Conservation (phyloP, 1,140 invertebrate genomes). For the Fopius arisanus region DNA sequence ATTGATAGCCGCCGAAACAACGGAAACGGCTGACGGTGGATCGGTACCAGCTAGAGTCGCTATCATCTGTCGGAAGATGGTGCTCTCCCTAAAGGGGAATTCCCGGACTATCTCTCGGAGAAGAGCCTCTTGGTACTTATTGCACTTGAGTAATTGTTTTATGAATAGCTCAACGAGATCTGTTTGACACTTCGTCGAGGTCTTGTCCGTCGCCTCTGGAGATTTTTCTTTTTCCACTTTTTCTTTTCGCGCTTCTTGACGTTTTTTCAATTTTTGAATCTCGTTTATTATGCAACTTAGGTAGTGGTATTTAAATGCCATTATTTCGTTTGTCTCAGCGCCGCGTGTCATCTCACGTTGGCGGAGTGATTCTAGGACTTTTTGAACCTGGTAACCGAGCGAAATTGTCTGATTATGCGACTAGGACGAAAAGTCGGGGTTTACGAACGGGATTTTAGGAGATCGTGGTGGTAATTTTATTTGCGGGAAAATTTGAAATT, state of each 20-base stretch:
- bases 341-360: constrained; percentile 87
- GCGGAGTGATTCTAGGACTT: constrained; percentile 84
- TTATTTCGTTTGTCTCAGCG: constrained; percentile 88
- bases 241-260: constrained; percentile 64
- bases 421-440: not conserved
- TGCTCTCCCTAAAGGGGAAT: constrained; percentile 87
- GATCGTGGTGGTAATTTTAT: too few relatives aligned
- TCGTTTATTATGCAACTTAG: constrained; percentile 79
- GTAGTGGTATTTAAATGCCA: constrained; percentile 92
- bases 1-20: constrained; percentile 88
- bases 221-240: constrained; percentile 57
- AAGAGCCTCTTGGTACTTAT: constrained; percentile 81
- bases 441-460: not conserved
- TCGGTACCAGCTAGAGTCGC: constrained; percentile 76
- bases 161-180: constrained; percentile 77
- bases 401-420: not conserved
- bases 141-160: constrained; percentile 79
- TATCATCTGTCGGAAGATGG: constrained; percentile 85
- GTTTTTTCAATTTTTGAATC: constrained; percentile 73
- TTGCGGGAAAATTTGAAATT: too few relatives aligned
- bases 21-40: constrained; percentile 72
- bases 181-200: constrained; percentile 63
- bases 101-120: constrained; percentile 84
- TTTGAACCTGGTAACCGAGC: constrained; percentile 61
- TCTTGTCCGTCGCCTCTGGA: constrained; percentile 58